Evolutionary conservation across 30 jellyfish, hydroid and myxozoan species (phyloP).

Genomic region (Clytia hemisphaerica): DNA sequence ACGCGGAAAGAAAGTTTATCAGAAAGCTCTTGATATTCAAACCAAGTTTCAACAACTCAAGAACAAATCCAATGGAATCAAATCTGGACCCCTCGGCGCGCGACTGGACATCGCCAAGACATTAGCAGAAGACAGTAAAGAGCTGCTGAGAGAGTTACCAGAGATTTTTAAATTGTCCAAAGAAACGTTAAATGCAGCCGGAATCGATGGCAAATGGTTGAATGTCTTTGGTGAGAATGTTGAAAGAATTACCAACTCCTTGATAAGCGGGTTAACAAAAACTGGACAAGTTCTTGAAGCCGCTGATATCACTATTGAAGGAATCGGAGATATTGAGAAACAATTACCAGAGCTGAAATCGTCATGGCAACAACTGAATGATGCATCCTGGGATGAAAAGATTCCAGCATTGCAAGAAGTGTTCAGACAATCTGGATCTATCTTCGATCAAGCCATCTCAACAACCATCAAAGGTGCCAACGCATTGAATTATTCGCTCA

Average conservation of each 20-base stretch:
- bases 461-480: slow-evolving; percentile 31
- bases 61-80: slow-evolving; percentile 8
- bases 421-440: slow-evolving; percentile 18
- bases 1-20: slow-evolving; percentile 36
- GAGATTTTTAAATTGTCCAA: slow-evolving; percentile 32
- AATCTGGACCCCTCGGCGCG: slow-evolving; percentile 47
- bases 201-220: slow-evolving; percentile 70
- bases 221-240: slow-evolving; percentile 32
- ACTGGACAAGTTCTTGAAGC: slow-evolving; percentile 56
- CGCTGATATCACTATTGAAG: slow-evolving; percentile 46
- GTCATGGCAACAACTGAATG: slow-evolving; percentile 14
- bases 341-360: slow-evolving; percentile 32
- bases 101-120: slow-evolving; percentile 54
- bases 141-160: slow-evolving; percentile 49
- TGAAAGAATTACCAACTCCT: slow-evolving; percentile 20
- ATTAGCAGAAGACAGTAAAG: slow-evolving; percentile 39
- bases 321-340: slow-evolving; percentile 41
- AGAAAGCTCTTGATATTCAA: no score
- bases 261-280: slow-evolving; percentile 30
- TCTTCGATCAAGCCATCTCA: slow-evolving; percentile 47
- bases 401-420: slow-evolving; percentile 22
- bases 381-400: slow-evolving; percentile 72
- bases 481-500: slow-evolving; percentile 41
- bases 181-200: slow-evolving; percentile 53
- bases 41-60: slow-evolving; percentile 21